These are phyloP conservation scores for Ophonus ardosiacus DNA, from an alignment of 2,888 invertebrate genomes.

Conservation along the genomic window DNA sequence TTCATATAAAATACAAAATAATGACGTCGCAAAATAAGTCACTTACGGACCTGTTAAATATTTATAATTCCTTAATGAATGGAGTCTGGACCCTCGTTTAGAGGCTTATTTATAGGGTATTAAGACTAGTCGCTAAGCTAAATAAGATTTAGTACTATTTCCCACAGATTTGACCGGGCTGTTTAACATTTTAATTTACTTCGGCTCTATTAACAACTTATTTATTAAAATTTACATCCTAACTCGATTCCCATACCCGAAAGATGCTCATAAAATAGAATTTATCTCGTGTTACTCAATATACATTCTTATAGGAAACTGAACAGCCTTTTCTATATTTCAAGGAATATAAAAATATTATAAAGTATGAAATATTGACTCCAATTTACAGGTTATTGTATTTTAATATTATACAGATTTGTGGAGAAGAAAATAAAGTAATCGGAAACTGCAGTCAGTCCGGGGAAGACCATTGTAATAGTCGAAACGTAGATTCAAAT, in stretches of 20 bases:
- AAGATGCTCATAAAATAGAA: constrained; percentile 46
- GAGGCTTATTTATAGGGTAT: constrained; percentile 55
- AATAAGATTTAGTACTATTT: constrained; percentile 52
- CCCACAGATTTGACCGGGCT: constrained; percentile 46
- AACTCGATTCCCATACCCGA: constrained; percentile 10
- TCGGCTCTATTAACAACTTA: constrained; percentile 61
- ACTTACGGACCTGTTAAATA: constrained; percentile 65
- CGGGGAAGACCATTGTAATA: too few relatives aligned
- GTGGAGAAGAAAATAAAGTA: too few relatives aligned
- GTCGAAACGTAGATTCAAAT: too few relatives aligned
- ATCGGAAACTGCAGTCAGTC: too few relatives aligned
- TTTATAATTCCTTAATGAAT: constrained; percentile 64
- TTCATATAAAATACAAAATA: constrained; percentile 67
- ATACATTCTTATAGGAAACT: neutral
- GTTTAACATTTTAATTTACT: constrained; percentile 67
- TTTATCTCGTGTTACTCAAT: constrained; percentile 47
- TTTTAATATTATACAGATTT: too few relatives aligned
- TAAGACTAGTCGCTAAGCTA: constrained; percentile 53
- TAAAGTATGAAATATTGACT: too few relatives aligned
- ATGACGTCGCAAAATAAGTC: constrained; percentile 68
- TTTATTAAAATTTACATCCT: constrained; percentile 45
- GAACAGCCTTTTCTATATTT: neutral
- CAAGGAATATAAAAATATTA: neutral
- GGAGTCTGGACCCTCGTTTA: constrained; percentile 55
- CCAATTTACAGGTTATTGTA: too few relatives aligned